Evolutionary conservation across 2,888 invertebrate genomes (phyloP).

Genomic region (Nasonia oneida): DNA sequence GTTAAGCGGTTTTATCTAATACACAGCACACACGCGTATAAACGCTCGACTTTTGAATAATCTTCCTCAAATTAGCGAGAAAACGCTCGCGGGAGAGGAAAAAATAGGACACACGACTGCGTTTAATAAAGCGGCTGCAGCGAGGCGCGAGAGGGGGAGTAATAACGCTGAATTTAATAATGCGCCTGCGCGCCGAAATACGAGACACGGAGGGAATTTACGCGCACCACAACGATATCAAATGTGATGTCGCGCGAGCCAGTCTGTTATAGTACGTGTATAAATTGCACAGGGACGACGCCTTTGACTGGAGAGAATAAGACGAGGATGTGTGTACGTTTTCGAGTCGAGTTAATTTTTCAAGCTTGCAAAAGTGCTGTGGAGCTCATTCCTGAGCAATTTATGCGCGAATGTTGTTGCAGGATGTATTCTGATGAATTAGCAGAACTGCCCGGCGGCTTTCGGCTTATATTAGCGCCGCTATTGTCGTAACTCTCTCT

Average conservation of each 20-base stretch:
- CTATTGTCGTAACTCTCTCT: not conserved
- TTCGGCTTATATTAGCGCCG: not conserved
- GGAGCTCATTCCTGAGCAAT: not conserved
- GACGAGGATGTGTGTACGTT: not conserved
- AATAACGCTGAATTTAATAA: constrained; percentile 35
- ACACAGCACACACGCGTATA: not conserved
- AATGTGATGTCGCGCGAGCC: not conserved
- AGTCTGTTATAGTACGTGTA: too few species aligned
- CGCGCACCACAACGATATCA: constrained; percentile 6
- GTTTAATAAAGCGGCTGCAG: constrained; percentile 4
- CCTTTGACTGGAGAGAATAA: not conserved
- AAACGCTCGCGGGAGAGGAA: not conserved
- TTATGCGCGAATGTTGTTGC: not conserved
- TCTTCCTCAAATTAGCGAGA: constrained; percentile 20
- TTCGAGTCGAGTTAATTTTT: too few species aligned
- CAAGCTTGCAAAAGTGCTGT: not conserved
- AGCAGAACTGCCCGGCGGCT: not conserved
- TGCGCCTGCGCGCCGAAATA: constrained; percentile 22
- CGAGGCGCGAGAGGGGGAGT: not conserved
- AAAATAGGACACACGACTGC: not conserved
- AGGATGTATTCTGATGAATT: not conserved
- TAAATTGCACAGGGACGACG: not conserved
- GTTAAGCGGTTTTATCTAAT: too few species aligned
- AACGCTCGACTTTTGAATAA: not conserved
- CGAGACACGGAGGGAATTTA: constrained; percentile 19